Base-by-base conservation (phyloP, 2,888 invertebrate genomes). In the Stegophylla sp. region DNA sequence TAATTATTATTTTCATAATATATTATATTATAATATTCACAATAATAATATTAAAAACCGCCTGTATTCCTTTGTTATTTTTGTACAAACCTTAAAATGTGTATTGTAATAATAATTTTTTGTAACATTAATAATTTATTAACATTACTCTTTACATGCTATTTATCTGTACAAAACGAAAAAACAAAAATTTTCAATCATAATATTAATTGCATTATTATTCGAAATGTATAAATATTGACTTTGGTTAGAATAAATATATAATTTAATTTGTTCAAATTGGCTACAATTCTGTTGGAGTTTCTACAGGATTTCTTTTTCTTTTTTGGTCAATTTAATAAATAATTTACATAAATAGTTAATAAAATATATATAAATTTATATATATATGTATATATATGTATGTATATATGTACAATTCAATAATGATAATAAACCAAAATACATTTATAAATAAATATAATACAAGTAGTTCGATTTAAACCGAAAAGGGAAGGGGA, bases 341-440 rank as follows among this genome's bases (percentile, higher is more conserved):
- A 79, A 79, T 79, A 79, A 69, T 79, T 79, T 79, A 79, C 79
- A 79, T 71, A 59, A 71, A 79, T 79, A 79, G 51, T 79, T 79
- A 79, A 79, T 79, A 79, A 79, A 79, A 77, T 77, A 77, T 77
- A 77, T 76, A 43, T 48, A 67, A 23, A 66, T 41, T n/a, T 20
- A 66, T 41, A 77, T 67, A 76, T 76, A 77, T 76, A 75, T 56
- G 20, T 51, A 75, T 64, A 41, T 51, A 41, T 76, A 66, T 26
- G 45, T 67, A 77, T 41, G 51, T 66, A 76, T 48, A 79, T 79
- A 69, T 79, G 48, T 77, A 77, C 77, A 77, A 69, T 77, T 67
- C 23, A 79, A 79, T 79, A 79, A 71, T 71, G 34, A 79, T 79
- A 79, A 79, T 79, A 79, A 71, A 79, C 61, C 71, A 79, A 79